Base-by-base conservation (phyloP, 37 sponge, comb jelly and placozoan genomes). In the Diacarnus erythraeanus region DNA sequence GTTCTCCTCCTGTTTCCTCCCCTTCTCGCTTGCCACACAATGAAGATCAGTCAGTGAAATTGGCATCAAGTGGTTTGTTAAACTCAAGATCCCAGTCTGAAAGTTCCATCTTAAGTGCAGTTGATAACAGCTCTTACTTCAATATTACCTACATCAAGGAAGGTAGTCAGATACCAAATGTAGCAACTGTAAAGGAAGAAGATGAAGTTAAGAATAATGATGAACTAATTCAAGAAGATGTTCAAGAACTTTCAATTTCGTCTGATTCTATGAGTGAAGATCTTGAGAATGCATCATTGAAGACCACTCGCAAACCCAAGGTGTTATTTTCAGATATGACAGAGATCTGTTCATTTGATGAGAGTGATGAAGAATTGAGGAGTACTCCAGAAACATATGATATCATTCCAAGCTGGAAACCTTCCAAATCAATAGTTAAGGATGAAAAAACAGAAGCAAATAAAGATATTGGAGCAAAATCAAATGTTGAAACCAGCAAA, bases 241-340 rank as follows among this genome's bases (percentile, higher is more conserved):
- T 17, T 17, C 9, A 25, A 17, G 22, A 60, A 17, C 22, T 25
- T n/a, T 6, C 22, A n/a, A 5, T 60, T 60, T 5, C 4, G 4
- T n/a, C 4, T 20, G 42, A 71, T 4, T 22, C 10, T 40, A 23
- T 6, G 22, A 37, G 22, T 42, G 2, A 2, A 37, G 71, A 2
- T 21, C 6, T 40, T 2, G 61, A 6, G 4, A 20, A 10, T 54
- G 56, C 56, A 21, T 2, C 69, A 3, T 22, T 5, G 21, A 25
- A 71, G 2, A 2, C 20, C 20, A 17, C 42, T 5, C 40, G 1
- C 20, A 41, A 5, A 2, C 71, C 39, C 42, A 40, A 71, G 9
- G 71, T 41, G 1, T 41, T 71, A 22, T 71, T 71, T 71, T 66
- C 67, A 66, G 17, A 30, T 29, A 21, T 35, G 20, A 71, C 71